phyloP scores from a whole-genome alignment of 2,797 vertebrate species.

The Hippocampus kuda region DNA sequence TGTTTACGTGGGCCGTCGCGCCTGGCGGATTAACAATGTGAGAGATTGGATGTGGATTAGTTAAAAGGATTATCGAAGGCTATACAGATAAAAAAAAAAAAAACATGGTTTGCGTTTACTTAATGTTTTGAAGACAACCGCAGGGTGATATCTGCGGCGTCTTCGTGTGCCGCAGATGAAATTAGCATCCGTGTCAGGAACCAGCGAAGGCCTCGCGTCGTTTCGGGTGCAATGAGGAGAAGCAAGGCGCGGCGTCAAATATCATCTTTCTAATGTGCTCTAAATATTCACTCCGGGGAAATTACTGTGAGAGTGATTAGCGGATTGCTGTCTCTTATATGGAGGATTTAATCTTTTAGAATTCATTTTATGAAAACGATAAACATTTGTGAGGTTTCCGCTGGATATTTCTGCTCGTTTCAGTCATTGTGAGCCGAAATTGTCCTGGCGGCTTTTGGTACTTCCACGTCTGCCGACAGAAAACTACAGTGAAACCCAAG shows the following conservation, averaged over 20 bases:
- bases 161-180: conserved; percentile 27
- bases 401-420: not conserved
- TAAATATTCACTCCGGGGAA: conserved; percentile 4
- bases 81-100: not conserved
- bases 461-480: not conserved
- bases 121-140: not conserved
- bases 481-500: not conserved
- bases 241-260: conserved; percentile 4
- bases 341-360: not conserved
- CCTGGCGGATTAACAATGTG: conserved; percentile 53
- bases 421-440: not conserved
- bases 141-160: not conserved
- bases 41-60: conserved; percentile 64
- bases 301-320: conserved; percentile 8
- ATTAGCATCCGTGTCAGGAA: conserved; percentile 29
- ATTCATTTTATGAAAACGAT: not conserved
- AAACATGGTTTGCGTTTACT: conserved; percentile 1
- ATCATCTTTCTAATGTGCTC: conserved; percentile 9
- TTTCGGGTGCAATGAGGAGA: conserved; percentile 16
- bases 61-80: conserved; percentile 60
- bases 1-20: conserved; percentile 45
- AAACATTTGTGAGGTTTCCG: not conserved
- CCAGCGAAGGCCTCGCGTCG: conserved; percentile 9
- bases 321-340: not conserved
- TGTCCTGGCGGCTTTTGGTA: not conserved